Evolutionary conservation across 2,888 invertebrate genomes (phyloP).

Genomic region (Xiphydria camelus): DNA sequence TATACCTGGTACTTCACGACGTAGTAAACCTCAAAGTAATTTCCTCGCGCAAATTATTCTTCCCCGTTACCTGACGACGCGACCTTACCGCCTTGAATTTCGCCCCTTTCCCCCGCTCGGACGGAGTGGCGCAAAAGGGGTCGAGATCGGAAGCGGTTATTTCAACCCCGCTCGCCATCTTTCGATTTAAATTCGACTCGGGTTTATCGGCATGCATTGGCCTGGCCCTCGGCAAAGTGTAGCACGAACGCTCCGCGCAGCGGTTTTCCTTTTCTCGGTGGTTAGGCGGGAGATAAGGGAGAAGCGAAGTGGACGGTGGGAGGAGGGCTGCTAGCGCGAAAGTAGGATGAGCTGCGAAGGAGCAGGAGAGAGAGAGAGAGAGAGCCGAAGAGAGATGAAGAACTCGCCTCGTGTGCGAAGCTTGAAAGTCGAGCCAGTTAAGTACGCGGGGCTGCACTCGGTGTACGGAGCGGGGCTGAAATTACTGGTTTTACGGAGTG

Average conservation of each 20-base stretch:
- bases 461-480: constrained; percentile 6
- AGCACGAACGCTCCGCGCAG: constrained; percentile 12
- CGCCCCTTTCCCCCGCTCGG: too few relatives aligned
- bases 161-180: too few relatives aligned
- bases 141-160: too few relatives aligned
- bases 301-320: constrained; percentile 6
- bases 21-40: too few relatives aligned
- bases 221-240: constrained; percentile 21
- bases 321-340: too few relatives aligned
- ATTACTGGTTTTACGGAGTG: constrained; percentile 14
- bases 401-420: not conserved
- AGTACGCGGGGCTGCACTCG: constrained; percentile 11
- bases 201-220: constrained; percentile 42
- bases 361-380: constrained; percentile 1
- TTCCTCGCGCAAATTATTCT: too few relatives aligned
- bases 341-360: too few relatives aligned
- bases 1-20: too few relatives aligned
- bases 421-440: not conserved
- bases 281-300: not conserved
- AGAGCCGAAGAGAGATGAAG: constrained; percentile 3
- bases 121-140: too few relatives aligned
- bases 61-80: too few relatives aligned
- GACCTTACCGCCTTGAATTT: too few relatives aligned
- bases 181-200: constrained; percentile 35
- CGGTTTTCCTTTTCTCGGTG: constrained; percentile 8